Evolutionary conservation across 2,797 vertebrate species (phyloP).

Genomic region (Liparis tanakae): DNA sequence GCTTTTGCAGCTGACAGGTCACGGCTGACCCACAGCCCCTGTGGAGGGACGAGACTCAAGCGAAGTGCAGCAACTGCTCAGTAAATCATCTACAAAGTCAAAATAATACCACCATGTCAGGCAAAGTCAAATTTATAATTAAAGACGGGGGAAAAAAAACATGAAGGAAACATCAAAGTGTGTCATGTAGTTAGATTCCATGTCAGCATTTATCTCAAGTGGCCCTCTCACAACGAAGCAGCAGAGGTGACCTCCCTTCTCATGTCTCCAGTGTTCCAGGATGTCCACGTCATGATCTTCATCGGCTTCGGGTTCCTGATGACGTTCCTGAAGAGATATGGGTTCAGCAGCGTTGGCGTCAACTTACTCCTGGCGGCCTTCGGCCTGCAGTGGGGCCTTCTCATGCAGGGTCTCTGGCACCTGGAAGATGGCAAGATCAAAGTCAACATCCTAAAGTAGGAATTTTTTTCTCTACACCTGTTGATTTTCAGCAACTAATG

Average conservation of each 20-base stretch:
- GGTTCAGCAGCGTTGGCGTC: conserved; percentile 93
- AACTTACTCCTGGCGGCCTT: conserved; percentile 94
- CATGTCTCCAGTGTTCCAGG: conserved; percentile 90
- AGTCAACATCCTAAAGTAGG: conserved; percentile 82
- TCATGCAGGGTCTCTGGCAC: conserved; percentile 89
- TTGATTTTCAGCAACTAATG: neutral
- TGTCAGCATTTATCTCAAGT: conserved; percentile 20
- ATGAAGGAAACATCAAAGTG: neutral
- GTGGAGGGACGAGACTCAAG: conserved; percentile 29
- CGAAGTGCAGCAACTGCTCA: conserved; percentile 24
- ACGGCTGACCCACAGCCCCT: conserved; percentile 38
- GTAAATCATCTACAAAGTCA: conserved; percentile 35
- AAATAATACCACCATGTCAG: neutral
- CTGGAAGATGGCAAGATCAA: conserved; percentile 71
- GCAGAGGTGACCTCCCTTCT: conserved; percentile 38
- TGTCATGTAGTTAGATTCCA: conserved; percentile 38
- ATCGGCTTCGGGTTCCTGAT: conserved; percentile 97
- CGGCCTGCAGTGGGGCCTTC: conserved; percentile 93
- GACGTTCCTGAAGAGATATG: conserved; percentile 96
- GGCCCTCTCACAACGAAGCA: conserved; percentile 7
- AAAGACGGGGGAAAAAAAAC: neutral
- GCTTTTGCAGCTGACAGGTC: conserved; percentile 41
- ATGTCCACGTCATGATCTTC: conserved; percentile 98
- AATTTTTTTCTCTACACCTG: neutral
- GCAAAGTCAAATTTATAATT: neutral